These are phyloP conservation scores for Aphrocallistes beatrix DNA, from an alignment of 37 sponge, comb jelly and placozoan species.

Conservation along the genomic window DNA sequence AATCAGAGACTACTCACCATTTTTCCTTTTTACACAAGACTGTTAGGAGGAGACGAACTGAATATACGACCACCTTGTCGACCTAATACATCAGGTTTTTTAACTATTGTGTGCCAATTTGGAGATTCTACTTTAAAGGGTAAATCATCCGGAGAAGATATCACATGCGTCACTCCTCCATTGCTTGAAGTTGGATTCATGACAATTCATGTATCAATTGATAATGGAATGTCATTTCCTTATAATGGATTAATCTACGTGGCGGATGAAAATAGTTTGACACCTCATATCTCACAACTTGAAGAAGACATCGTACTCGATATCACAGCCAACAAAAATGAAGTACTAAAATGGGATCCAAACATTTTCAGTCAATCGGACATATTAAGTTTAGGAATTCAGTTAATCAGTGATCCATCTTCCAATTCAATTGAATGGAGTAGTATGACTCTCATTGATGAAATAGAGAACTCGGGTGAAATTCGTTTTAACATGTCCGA, in stretches of 20 bases:
- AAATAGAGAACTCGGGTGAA: no score
- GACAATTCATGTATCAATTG: not conserved
- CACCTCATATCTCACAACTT: not conserved
- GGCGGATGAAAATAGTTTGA: not conserved
- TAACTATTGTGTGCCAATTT: no score
- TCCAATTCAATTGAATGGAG: not conserved
- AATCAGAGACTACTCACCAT: not conserved
- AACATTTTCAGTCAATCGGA: not conserved
- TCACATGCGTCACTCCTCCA: not conserved
- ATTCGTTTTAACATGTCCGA: no score
- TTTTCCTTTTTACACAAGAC: not conserved
- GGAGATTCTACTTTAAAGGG: no score
- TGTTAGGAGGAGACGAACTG: slow-evolving; percentile 9
- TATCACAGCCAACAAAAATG: not conserved
- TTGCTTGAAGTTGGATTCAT: not conserved
- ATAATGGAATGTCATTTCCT: not conserved
- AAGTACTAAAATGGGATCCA: not conserved
- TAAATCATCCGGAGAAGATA: no score
- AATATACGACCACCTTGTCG: not conserved
- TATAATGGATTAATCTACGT: not conserved
- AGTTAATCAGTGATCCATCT: not conserved
- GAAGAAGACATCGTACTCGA: not conserved
- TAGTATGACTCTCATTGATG: no score
- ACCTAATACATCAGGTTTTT: no score
- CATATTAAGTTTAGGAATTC: not conserved